These are phyloP conservation scores for Rhabdophis nuchalis DNA, from an alignment of 2,797 vertebrate genomes.

Conservation along the genomic window DNA sequence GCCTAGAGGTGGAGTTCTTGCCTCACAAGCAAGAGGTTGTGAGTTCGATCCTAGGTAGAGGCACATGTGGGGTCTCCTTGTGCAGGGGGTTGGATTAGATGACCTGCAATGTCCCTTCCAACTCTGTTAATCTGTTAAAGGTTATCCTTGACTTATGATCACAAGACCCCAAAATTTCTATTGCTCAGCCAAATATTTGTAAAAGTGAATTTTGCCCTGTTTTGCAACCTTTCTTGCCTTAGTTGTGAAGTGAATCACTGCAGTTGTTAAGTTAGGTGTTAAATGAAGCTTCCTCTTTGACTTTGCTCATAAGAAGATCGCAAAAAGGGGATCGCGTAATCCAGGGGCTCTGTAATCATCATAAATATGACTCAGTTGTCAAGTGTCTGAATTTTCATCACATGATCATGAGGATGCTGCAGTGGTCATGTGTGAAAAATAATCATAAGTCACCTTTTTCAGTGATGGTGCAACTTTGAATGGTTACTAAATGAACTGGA, in stretches of 20 bases:
- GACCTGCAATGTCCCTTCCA: too few relatives aligned
- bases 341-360: neutral
- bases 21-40: too few relatives aligned
- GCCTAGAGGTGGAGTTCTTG: too few relatives aligned
- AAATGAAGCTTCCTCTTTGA: neutral
- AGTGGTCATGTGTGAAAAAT: neutral
- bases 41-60: too few relatives aligned
- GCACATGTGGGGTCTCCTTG: too few relatives aligned
- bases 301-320: neutral
- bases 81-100: too few relatives aligned
- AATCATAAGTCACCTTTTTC: neutral
- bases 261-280: neutral
- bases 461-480: neutral
- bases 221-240: neutral
- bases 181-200: neutral
- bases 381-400: neutral
- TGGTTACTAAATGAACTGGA: neutral
- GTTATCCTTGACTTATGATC: neutral
- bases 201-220: neutral
- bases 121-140: too few relatives aligned
- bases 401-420: neutral
- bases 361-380: neutral
- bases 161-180: neutral
- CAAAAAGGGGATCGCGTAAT: neutral
- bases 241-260: neutral